These are phyloP conservation scores for Cassiopea xamachana DNA, from an alignment of 30 jellyfish, hydroid and myxozoan genomes.

Conservation along the genomic window DNA sequence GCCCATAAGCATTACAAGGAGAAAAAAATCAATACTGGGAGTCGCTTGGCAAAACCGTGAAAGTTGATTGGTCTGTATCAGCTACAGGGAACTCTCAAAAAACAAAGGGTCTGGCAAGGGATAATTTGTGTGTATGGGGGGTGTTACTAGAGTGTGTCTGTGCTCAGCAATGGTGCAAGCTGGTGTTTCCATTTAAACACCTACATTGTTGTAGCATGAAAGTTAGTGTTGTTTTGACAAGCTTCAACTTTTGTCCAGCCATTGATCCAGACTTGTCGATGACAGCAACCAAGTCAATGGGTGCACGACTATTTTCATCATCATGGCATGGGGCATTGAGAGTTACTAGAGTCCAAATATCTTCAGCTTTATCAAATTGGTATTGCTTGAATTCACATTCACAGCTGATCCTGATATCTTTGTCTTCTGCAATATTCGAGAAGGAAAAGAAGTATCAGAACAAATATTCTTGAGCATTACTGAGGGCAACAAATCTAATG, in stretches of 20 bases:
- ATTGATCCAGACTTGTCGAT: conserved; percentile 93
- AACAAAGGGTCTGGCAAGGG: too few relatives aligned
- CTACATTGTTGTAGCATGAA: conserved; percentile 79
- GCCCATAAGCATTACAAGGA: too few relatives aligned
- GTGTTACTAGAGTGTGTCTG: too few relatives aligned
- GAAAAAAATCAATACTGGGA: too few relatives aligned
- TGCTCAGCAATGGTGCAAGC: too few relatives aligned
- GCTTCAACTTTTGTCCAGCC: conserved; percentile 82
- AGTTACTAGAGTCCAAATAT: conserved; percentile 85
- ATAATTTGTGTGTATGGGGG: too few relatives aligned
- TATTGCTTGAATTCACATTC: conserved; percentile 79
- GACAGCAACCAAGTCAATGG: conserved; percentile 90
- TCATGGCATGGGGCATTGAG: conserved; percentile 83
- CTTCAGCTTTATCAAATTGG: conserved; percentile 66
- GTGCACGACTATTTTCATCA: conserved; percentile 73
- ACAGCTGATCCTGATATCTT: conserved; percentile 58
- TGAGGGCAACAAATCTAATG: too few relatives aligned
- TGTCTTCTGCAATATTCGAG: not conserved
- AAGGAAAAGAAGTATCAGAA: not conserved
- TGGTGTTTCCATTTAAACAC: not conserved
- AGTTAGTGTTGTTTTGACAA: conserved; percentile 80
- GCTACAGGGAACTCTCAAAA: too few relatives aligned
- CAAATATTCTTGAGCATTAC: too few relatives aligned
- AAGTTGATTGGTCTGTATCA: too few relatives aligned
- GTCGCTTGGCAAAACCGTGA: too few relatives aligned